A percentile compares a stretch with the other conserved stretches of the same genome.
Conservation (phyloP, 2,797 vertebrate species). For the Babyrousa celebensis region DNA sequence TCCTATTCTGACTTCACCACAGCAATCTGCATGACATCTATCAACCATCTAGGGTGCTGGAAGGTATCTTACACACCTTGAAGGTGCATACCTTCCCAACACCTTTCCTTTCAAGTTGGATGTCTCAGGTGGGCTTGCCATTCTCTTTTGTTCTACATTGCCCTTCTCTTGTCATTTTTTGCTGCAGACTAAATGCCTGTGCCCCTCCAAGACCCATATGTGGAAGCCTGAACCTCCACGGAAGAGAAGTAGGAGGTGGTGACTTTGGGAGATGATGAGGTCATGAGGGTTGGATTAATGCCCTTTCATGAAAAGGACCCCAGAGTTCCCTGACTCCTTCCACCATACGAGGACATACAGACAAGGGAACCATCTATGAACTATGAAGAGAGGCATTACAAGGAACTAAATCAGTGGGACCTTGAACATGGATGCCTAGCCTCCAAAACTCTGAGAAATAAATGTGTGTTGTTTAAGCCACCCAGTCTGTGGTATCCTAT, state of each 20-base stretch:
- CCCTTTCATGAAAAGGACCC: not conserved
- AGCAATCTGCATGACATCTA: fast-evolving
- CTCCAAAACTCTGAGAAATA: not conserved
- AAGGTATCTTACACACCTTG: fast-evolving
- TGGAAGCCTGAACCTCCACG: not conserved
- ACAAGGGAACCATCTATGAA: fast-evolving
- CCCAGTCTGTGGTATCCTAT: not conserved
- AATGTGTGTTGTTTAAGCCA: not conserved
- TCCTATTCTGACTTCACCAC: not conserved
- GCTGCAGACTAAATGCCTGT: not conserved
- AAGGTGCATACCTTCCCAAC: not conserved
- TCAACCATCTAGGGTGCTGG: too few species aligned
- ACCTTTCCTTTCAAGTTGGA: not conserved
- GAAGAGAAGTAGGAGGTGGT: not conserved
- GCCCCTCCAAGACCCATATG: not conserved
- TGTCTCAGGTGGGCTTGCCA: fast-evolving
- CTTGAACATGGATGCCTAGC: not conserved
- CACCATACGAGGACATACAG: fast-evolving
- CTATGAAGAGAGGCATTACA: not conserved
- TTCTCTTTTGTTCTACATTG: too few species aligned
- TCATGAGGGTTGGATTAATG: not conserved
- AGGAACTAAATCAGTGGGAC: too few species aligned
- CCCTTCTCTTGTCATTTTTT: not conserved
- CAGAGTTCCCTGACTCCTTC: not conserved
- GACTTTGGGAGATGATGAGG: not conserved